Percentiles rank a stretch among this genome's conserved stretches.
phyloP scores from a whole-genome alignment of 2,888 invertebrate genomes.

The Tanypteryx hageni region DNA sequence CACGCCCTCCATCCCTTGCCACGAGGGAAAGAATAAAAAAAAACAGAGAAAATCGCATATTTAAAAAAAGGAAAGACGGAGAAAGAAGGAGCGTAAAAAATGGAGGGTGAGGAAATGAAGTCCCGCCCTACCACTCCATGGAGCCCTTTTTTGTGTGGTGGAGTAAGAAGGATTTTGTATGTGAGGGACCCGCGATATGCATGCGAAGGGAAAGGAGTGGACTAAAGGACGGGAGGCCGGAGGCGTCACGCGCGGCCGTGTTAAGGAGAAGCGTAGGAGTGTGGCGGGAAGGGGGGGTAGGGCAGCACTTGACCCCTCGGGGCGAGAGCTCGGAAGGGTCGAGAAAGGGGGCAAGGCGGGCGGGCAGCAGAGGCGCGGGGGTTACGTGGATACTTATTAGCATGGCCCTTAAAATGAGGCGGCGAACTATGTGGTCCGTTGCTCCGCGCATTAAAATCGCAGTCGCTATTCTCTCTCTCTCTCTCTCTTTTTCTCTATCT shows the following conservation, averaged over 20 bases:
- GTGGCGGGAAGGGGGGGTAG: neutral
- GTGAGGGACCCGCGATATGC: too few relatives aligned
- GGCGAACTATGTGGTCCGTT: constrained; percentile 29
- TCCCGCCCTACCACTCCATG: neutral
- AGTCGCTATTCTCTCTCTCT: neutral
- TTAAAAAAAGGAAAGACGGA: neutral
- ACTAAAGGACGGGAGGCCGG: neutral
- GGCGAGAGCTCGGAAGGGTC: neutral
- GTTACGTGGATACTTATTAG: constrained; percentile 57
- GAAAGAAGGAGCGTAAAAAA: neutral
- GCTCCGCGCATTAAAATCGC: constrained; percentile 48
- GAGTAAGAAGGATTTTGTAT: neutral
- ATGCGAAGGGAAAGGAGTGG: neutral
- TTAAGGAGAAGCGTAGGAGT: too few relatives aligned
- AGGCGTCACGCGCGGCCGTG: neutral
- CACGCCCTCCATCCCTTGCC: neutral
- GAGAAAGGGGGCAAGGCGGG: neutral
- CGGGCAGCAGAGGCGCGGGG: neutral
- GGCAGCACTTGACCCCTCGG: neutral
- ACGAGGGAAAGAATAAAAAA: neutral
- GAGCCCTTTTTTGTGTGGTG: neutral
- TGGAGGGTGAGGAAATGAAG: neutral
- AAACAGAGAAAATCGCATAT: neutral
- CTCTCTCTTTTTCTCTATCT: neutral
- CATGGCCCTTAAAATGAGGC: constrained; percentile 58